phyloP scores from a whole-genome alignment of 2,113 vertebrate genomes.

The Anhinga rufa region DNA sequence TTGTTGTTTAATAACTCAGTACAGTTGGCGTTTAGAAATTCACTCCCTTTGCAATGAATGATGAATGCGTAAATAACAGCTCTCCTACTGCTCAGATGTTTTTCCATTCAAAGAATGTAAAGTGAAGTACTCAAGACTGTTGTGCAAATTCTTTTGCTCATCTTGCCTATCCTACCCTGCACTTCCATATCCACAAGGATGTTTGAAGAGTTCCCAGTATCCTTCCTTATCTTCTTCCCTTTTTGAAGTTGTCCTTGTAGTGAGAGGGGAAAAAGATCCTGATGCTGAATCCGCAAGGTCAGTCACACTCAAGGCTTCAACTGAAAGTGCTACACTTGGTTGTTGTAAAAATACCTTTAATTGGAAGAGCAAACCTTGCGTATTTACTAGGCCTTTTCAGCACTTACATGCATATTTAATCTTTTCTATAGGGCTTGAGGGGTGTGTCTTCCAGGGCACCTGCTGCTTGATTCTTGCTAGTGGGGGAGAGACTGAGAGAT shows the following conservation, averaged over 20 bases:
- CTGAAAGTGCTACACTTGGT: neutral
- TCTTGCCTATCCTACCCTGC: neutral
- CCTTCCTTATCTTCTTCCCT: neutral
- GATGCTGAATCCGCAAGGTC: neutral
- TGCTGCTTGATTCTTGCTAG: neutral
- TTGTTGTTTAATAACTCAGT: neutral
- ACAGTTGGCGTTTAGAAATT: neutral
- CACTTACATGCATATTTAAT: neutral
- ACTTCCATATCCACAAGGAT: neutral
- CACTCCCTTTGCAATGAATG: neutral
- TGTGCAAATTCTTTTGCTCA: neutral
- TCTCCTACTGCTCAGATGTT: neutral
- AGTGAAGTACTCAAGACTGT: neutral
- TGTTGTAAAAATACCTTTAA: neutral
- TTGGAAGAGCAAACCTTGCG: neutral
- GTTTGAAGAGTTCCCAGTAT: neutral
- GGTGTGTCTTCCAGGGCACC: neutral
- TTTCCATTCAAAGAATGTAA: neutral
- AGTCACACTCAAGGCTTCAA: neutral
- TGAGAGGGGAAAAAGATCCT: neutral
- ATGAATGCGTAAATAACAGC: neutral
- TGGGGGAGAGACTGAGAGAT: neutral
- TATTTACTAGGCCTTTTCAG: neutral
- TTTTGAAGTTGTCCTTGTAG: neutral
- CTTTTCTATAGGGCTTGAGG: fast-evolving